Evolutionary conservation across 2,888 invertebrate species (phyloP).

Genomic region (Himalopsyche kuldschensis): DNA sequence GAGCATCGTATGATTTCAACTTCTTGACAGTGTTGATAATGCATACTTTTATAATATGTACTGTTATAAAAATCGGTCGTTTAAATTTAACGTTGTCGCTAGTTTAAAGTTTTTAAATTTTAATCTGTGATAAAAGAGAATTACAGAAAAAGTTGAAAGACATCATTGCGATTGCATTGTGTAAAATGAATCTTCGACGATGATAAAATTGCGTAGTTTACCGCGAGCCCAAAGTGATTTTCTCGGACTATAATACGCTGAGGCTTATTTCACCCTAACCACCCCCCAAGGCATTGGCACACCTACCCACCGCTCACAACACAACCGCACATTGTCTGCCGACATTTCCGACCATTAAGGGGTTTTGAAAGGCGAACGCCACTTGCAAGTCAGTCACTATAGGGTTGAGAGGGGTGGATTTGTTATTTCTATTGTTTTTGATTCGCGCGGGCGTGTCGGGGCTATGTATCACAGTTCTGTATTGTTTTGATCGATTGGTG

Average conservation of each 20-base stretch:
- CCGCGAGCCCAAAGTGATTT: background rate
- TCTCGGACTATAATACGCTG: conserved; percentile 2
- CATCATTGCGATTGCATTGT: background rate
- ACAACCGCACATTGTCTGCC: conserved; percentile 1
- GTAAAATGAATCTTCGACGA: background rate
- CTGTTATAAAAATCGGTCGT: too few relatives aligned
- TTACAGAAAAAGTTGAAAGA: too few relatives aligned
- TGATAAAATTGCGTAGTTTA: background rate
- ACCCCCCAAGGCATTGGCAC: background rate
- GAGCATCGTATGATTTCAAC: too few relatives aligned
- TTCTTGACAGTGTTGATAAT: too few relatives aligned
- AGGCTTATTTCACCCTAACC: background rate
- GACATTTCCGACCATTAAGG: conserved; percentile 1
- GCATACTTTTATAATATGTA: too few relatives aligned
- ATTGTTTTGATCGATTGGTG: background rate
- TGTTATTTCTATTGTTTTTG: background rate
- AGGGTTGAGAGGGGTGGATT: background rate
- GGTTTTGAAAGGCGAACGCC: background rate
- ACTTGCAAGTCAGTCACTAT: background rate
- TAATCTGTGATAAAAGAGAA: too few relatives aligned
- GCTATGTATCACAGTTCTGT: background rate
- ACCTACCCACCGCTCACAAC: background rate
- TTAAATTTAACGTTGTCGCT: too few relatives aligned
- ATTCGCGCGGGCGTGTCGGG: background rate
- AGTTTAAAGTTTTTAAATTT: too few relatives aligned